Evolutionary conservation across 92 coral and sea anemone species (phyloP).

Genomic region (Actinernus sp.): DNA sequence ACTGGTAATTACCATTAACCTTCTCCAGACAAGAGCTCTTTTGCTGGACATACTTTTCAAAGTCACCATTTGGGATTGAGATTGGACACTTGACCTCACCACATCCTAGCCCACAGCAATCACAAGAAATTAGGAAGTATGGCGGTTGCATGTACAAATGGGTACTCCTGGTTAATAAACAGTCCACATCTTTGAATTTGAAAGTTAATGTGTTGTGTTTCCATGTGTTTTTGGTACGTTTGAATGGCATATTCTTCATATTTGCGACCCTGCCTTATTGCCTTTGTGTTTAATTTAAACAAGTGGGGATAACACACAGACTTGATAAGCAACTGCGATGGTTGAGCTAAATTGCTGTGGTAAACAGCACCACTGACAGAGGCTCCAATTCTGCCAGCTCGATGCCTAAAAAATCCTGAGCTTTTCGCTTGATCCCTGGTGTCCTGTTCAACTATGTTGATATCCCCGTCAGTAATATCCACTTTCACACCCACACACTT

Average conservation of each 20-base stretch:
- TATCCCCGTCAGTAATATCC: slow-evolving; percentile 3
- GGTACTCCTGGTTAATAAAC: slow-evolving; percentile 18
- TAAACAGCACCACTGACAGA: slow-evolving; percentile 55
- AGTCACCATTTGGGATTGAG: slow-evolving; percentile 41
- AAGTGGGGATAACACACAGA: slow-evolving; percentile 53
- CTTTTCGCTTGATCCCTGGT: too few species aligned
- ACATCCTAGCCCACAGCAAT: slow-evolving; percentile 77
- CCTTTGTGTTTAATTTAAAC: slow-evolving; percentile 48
- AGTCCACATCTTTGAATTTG: slow-evolving; percentile 49
- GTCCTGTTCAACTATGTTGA: too few species aligned
- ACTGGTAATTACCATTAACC: slow-evolving; percentile 14
- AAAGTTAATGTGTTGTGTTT: slow-evolving; percentile 50
- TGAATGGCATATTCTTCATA: slow-evolving; percentile 52
- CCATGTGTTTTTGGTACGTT: slow-evolving; percentile 32
- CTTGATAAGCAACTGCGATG: slow-evolving; percentile 51
- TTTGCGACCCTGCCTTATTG: slow-evolving; percentile 62
- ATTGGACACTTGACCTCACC: slow-evolving; percentile 79
- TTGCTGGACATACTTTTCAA: slow-evolving; percentile 23
- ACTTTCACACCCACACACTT: not conserved
- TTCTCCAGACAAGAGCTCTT: slow-evolving; percentile 38
- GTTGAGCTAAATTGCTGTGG: slow-evolving; percentile 41
- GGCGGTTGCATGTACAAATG: slow-evolving; percentile 78
- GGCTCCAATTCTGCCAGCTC: too few species aligned
- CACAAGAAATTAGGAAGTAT: slow-evolving; percentile 67
- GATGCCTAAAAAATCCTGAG: slow-evolving; percentile 52